Percentiles rank a stretch among this genome's conserved stretches.
phyloP scores from a whole-genome alignment of 2,888 invertebrate species.

The Ditula angustiorana region DNA sequence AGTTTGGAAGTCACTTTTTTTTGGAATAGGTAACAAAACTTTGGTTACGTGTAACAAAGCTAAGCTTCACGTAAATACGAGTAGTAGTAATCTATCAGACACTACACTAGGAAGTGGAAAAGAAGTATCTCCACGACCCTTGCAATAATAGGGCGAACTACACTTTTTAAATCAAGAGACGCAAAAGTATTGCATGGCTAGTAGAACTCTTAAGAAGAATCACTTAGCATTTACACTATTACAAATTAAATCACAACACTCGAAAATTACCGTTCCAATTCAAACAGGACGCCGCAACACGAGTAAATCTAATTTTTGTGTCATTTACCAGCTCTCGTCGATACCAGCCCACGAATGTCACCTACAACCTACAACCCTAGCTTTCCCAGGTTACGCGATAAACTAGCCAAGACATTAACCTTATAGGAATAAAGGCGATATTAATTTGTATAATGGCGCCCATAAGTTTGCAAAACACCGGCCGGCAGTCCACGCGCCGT shows the following conservation, averaged over 20 bases:
- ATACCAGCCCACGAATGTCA: constrained; percentile 59
- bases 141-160: too few relatives aligned
- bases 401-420: constrained; percentile 50
- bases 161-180: too few relatives aligned
- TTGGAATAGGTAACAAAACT: too few relatives aligned
- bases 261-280: constrained; percentile 16
- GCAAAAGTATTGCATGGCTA: too few relatives aligned
- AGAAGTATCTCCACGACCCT: too few relatives aligned
- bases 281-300: constrained; percentile 4
- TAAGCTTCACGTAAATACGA: too few relatives aligned
- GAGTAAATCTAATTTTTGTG: constrained; percentile 18
- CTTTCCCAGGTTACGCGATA: constrained; percentile 43
- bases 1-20: too few relatives aligned
- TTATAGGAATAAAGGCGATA: constrained; percentile 52
- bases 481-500: constrained; percentile 82
- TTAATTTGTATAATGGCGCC: constrained; percentile 54
- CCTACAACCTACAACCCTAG: constrained; percentile 51
- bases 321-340: constrained; percentile 65
- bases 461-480: constrained; percentile 68
- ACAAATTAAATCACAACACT: constrained; percentile 1
- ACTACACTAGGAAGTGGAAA: too few relatives aligned
- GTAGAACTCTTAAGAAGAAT: too few relatives aligned
- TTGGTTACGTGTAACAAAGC: too few relatives aligned
- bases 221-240: too few relatives aligned
- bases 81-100: too few relatives aligned